phyloP scores from a whole-genome alignment of 2,113 vertebrate species.

The Vombatus ursinus region DNA sequence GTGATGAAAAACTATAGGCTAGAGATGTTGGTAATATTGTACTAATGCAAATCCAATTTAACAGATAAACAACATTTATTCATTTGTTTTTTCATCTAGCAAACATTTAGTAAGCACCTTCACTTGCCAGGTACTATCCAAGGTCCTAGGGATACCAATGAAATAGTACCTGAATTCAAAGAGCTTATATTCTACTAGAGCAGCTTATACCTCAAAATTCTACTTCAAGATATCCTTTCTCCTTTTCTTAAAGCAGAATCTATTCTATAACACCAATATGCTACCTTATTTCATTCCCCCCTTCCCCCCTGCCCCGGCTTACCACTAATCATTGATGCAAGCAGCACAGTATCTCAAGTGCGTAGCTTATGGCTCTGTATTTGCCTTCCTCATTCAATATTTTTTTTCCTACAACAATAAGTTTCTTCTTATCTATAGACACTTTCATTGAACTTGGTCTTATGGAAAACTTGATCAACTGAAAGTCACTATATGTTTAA shows the following conservation, averaged over 20 bases:
- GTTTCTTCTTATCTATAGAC: neutral
- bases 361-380: neutral
- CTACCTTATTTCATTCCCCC: neutral
- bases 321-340: neutral
- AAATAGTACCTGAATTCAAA: neutral
- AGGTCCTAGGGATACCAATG: neutral
- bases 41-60: neutral
- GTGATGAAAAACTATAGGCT: neutral
- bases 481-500: neutral
- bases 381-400: neutral
- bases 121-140: neutral
- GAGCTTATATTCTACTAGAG: neutral
- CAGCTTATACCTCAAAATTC: neutral
- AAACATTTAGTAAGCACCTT: neutral
- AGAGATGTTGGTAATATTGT: neutral
- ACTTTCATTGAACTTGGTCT: neutral
- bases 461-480: neutral
- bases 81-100: neutral
- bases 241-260: neutral
- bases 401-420: neutral
- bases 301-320: too few species aligned
- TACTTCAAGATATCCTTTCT: neutral
- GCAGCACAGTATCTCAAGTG: neutral
- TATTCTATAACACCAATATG: neutral
- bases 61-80: neutral